Evolutionary conservation across 2,888 invertebrate genomes (phyloP), one percentile per base, ranked within the genome.

Genomic region (Thecophora atra): DNA sequence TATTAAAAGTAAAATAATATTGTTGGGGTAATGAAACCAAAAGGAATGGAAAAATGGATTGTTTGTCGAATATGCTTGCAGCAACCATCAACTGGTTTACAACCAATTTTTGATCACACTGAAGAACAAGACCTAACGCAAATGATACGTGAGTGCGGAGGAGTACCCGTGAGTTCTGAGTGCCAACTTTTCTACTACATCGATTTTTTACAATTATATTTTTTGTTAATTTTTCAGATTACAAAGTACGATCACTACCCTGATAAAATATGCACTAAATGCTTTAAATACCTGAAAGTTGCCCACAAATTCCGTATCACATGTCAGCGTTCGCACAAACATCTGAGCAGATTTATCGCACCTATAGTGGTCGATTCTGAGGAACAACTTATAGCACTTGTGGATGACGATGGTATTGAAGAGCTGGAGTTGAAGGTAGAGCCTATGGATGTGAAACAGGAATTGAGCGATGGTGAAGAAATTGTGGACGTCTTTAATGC

Each of bases 61-160:
- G 83, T 83, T 30, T 83, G 83, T 68, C 80, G 83, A 8, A 79
- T 83, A 30, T 83, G 83, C 70, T 73, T 83, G 62, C 79, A 80
- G 71, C 84, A 83, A 74, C 84, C 83, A 2, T 80, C 81, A 51
- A 82, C 83, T 65, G 73, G 79, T 13, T 82, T 83, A 83, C 80
- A 77, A 37, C 77, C 80, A 71, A 83, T 83, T 78, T 83, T 83
- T 73, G 79, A 81, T 72, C 80, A 81, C 73, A 82, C 80, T 71
- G 74, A 75, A 56, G 79, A 80, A 67, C 82, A 82, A 78, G 83
- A 83, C 73, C 75, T 83, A 72, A 83, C 84, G 26, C 77, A 80
- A 60, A 84, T 83, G 85, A 83, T 84, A 26, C 74, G 82, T 21
- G 82, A 84, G 72, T 84, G 84, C 73, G 85, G 84, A 37, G 84